Evolutionary conservation across 2,113 vertebrate genomes (phyloP).

Genomic region (Oenanthe melanoleuca): DNA sequence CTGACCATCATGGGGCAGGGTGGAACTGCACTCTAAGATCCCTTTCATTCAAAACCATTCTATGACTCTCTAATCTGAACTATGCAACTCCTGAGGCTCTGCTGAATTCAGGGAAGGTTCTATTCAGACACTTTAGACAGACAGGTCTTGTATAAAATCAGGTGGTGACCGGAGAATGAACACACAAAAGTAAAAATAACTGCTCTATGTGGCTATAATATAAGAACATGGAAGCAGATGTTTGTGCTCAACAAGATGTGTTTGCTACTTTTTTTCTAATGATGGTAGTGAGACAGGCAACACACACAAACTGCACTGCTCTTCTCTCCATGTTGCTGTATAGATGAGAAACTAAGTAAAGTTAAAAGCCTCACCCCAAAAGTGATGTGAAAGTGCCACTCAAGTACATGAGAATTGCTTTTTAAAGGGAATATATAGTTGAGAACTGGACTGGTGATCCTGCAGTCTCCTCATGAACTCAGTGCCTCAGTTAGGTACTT

Average conservation of each 20-base stretch:
- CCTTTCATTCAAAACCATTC: neutral
- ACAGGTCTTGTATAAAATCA: neutral
- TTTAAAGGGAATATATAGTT: neutral
- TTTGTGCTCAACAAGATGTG: neutral
- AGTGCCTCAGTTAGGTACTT: neutral
- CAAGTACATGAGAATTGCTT: neutral
- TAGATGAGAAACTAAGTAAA: neutral
- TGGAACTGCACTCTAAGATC: neutral
- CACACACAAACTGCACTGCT: accelerated
- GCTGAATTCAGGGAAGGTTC: neutral
- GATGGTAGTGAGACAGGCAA: neutral
- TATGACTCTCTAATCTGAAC: neutral
- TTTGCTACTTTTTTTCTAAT: neutral
- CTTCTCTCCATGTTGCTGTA: neutral
- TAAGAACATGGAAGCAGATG: neutral
- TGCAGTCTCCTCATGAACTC: neutral
- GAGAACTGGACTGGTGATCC: neutral
- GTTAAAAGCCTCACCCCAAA: neutral
- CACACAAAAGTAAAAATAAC: neutral
- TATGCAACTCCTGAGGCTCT: neutral
- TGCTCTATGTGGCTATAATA: neutral
- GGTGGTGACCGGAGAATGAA: neutral
- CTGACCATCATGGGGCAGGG: neutral
- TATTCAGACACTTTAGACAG: neutral
- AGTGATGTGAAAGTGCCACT: neutral